phyloP scores from a whole-genome alignment of 2,797 vertebrate species.

The Silurus aristotelis region DNA sequence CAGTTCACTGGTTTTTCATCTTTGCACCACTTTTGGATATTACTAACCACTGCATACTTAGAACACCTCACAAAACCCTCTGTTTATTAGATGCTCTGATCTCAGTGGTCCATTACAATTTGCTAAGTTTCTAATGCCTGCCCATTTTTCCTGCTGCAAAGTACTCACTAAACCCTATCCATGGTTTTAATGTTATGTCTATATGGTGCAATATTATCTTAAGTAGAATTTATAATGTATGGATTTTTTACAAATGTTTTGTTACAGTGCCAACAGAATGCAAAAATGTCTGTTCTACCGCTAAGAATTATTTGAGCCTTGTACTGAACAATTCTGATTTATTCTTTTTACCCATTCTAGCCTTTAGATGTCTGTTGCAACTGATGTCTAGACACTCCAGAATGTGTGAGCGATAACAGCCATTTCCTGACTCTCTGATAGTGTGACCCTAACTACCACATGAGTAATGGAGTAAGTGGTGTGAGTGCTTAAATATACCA shows the following conservation, averaged over 20 bases:
- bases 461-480: constrained; percentile 41
- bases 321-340: neutral
- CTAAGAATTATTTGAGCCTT: neutral
- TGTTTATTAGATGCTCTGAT: too few species aligned
- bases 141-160: too few species aligned
- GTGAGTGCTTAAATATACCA: constrained; percentile 42
- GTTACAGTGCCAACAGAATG: neutral
- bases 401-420: constrained; percentile 29
- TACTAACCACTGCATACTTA: too few species aligned
- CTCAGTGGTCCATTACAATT: too few species aligned
- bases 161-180: too few species aligned
- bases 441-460: constrained; percentile 45
- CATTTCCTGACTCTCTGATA: constrained; percentile 27
- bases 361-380: constrained; percentile 20
- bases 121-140: too few species aligned
- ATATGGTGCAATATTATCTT: neutral
- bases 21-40: too few species aligned
- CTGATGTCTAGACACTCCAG: constrained; percentile 6
- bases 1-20: too few species aligned
- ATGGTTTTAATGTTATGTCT: too few species aligned
- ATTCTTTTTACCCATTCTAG: neutral
- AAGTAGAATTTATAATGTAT: neutral
- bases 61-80: too few species aligned
- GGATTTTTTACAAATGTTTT: neutral
- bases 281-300: neutral